These are phyloP conservation scores for Umimayanthus chanpuru DNA, from an alignment of 92 coral and sea anemone species.

Conservation along the genomic window DNA sequence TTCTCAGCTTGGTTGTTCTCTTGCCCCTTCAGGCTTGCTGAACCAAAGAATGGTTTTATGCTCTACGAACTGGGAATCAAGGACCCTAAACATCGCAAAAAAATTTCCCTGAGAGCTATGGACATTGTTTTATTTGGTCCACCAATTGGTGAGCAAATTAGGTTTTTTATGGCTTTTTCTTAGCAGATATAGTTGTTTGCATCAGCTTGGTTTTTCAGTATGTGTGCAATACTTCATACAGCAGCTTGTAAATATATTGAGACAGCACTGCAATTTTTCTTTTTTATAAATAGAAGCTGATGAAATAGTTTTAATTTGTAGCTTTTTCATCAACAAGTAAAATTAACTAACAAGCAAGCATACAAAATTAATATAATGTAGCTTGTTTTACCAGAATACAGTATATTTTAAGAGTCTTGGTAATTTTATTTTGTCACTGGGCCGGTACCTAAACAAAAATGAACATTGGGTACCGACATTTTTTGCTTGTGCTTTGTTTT, in stretches of 20 bases:
- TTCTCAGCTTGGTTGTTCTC: conserved; percentile 20
- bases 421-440: neutral
- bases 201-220: neutral
- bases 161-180: neutral
- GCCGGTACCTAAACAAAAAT: neutral
- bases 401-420: too few relatives aligned
- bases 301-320: too few relatives aligned
- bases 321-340: too few relatives aligned
- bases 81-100: conserved; percentile 91
- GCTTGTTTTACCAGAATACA: neutral
- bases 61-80: conserved; percentile 77
- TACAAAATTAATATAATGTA: neutral
- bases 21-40: conserved; percentile 75
- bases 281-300: neutral
- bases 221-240: neutral
- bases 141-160: conserved; percentile 61
- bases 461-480: too few relatives aligned
- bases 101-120: conserved; percentile 94
- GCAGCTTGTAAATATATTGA: neutral
- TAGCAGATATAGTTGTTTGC: neutral
- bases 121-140: conserved; percentile 97
- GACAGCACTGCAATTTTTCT: neutral
- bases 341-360: neutral
- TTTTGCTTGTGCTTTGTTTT: too few relatives aligned
- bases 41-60: conserved; percentile 79